phyloP scores from a whole-genome alignment of 2,888 invertebrate species.

The Eudemis profundana region DNA sequence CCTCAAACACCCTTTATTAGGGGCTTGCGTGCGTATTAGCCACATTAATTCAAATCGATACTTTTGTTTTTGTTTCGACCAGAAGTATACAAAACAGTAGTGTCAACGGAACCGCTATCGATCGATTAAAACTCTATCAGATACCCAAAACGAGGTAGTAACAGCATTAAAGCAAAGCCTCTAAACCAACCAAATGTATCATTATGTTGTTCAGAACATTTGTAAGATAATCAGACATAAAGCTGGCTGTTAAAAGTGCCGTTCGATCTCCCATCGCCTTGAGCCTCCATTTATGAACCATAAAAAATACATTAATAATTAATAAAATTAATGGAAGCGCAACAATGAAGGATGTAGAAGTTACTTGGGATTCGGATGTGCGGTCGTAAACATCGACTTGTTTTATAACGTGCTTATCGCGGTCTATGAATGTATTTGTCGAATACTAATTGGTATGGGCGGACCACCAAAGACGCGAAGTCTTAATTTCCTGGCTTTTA shows the following conservation, averaged over 20 bases:
- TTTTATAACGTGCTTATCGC: slow-evolving; percentile 61
- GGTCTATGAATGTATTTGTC: slow-evolving; percentile 59
- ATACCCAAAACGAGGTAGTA: slow-evolving; percentile 25
- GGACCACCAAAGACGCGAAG: slow-evolving; percentile 74
- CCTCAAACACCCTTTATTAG: slow-evolving; percentile 51
- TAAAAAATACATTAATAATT: slow-evolving; percentile 62
- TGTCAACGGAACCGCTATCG: slow-evolving; percentile 17
- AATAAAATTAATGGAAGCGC: slow-evolving; percentile 60
- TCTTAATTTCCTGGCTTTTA: slow-evolving; percentile 37
- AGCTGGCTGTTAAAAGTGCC: slow-evolving; percentile 54
- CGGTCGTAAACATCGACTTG: slow-evolving; percentile 63
- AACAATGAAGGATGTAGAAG: slow-evolving; percentile 60
- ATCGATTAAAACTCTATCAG: slow-evolving; percentile 30
- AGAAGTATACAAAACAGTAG: slow-evolving; percentile 11
- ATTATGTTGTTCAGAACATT: slow-evolving; percentile 53
- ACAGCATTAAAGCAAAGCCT: slow-evolving; percentile 47
- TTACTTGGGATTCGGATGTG: slow-evolving; percentile 54
- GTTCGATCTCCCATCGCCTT: slow-evolving; percentile 48
- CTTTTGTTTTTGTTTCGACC: slow-evolving; percentile 12
- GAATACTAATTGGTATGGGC: slow-evolving; percentile 70
- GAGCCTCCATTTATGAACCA: slow-evolving; percentile 58
- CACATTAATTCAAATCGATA: slow-evolving; percentile 34
- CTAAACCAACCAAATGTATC: slow-evolving; percentile 51
- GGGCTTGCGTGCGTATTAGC: slow-evolving; percentile 41
- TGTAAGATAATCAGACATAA: slow-evolving; percentile 59